Conservation (phyloP, 2,888 invertebrate species). For the Tetragonula carbonaria region DNA sequence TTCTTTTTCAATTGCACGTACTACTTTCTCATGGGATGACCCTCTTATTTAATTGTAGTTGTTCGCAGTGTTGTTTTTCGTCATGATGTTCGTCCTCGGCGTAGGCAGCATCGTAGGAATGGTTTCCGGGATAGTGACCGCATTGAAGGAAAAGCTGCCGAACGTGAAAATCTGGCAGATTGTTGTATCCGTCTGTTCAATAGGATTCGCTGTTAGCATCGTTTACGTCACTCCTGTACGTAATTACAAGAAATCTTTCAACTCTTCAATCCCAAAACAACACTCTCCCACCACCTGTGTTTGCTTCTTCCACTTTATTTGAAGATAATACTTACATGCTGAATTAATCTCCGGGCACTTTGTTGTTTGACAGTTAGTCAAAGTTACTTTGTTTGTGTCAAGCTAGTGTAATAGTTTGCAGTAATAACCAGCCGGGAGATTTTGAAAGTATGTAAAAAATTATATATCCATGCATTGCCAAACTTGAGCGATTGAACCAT, state of each 20-base stretch:
- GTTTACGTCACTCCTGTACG: constrained; percentile 84
- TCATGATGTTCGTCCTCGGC: constrained; percentile 85
- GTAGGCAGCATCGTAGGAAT: constrained; percentile 85
- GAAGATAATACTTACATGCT: background rate
- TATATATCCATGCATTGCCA: too few relatives aligned
- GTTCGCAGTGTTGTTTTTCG: constrained; percentile 85
- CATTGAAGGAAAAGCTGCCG: constrained; percentile 84
- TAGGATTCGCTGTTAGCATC: constrained; percentile 83
- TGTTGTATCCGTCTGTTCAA: constrained; percentile 78
- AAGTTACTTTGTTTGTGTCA: too few relatives aligned
- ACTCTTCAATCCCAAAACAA: background rate
- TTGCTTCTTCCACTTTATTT: background rate
- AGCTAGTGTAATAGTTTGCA: too few relatives aligned
- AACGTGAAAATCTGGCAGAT: constrained; percentile 81
- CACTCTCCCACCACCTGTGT: background rate
- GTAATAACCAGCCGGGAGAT: too few relatives aligned
- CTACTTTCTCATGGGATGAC: background rate
- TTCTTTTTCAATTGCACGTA: too few relatives aligned
- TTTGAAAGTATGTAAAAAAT: background rate
- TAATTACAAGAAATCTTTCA: background rate
- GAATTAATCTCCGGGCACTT: too few relatives aligned
- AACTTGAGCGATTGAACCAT: too few relatives aligned
- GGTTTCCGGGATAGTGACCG: constrained; percentile 82
- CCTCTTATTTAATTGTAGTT: constrained; percentile 80
- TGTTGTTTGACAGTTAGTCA: too few relatives aligned